Evolutionary conservation across 2,797 vertebrate species (phyloP), one percentile per base, ranked within the genome.

Genomic region (Threskiornis aethiopicus): DNA sequence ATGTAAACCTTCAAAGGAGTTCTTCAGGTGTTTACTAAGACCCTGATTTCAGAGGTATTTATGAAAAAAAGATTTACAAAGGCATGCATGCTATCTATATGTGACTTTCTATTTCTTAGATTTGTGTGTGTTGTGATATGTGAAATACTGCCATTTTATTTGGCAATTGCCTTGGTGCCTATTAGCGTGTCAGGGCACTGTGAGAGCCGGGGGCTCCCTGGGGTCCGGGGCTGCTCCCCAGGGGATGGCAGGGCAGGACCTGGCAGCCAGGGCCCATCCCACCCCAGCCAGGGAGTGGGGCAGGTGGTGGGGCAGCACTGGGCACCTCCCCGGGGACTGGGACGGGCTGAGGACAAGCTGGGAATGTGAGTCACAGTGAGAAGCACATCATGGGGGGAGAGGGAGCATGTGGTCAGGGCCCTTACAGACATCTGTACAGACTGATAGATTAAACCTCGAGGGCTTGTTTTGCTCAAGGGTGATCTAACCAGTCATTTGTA

Each of bases 241-340:
- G 57, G 26, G 37, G 25, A 14, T 54, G 29, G 29, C 31, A 72
- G 17, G 31, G 7, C n/a, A 59, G 54, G 54, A 44, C 7, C 37
- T 49, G 61, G 71, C 35, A 57, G 26, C 35, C n/a, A 25, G 22
- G 18, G 9, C 11, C 39, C 2, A 5, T 67, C 17, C 26, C 37
- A 51, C 14, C 49, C n/a, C 17, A n/a, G 20, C 9, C 69, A 47
- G n/a, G 21, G 44, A 70, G 29, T 0, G 4, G 13, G 42, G 17
- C 14, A 46, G 33, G 20, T 0, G 1, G 16, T 10, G 13, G 19
- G 26, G 6, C 46, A 64, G 70, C n/a, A 33, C 2, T 39, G 31
- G 19, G 42, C 54, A 55, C 12, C 13, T 65, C 44, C 37, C 21
- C 42, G 28, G 22, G 54, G n/a, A 44, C 10, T 28, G 33, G 39